Percentiles rank a stretch among this genome's conserved stretches.
Evolutionary conservation across 2,888 invertebrate species (phyloP).

Genomic region (Yponomeuta sedellus): DNA sequence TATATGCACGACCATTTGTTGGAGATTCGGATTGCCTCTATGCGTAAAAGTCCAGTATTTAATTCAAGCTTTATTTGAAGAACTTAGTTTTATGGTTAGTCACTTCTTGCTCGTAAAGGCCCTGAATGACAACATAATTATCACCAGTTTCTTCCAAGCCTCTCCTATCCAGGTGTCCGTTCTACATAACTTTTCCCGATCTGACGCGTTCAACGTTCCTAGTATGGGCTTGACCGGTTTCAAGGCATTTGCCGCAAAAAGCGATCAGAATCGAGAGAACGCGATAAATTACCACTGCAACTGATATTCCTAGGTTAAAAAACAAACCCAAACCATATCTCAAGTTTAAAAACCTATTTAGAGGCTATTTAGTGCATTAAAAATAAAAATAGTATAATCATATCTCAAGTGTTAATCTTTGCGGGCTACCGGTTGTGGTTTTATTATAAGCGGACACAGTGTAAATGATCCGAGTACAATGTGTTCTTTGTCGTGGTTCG

Average conservation of each 20-base stretch:
- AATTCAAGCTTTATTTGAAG: no score
- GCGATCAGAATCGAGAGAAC: background rate
- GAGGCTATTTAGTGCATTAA: no score
- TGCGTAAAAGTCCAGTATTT: no score
- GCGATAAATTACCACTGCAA: no score
- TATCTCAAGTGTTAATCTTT: no score
- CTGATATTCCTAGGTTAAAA: no score
- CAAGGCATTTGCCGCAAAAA: background rate
- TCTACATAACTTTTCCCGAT: background rate
- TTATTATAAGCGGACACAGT: slow-evolving; percentile 30
- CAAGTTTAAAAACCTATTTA: no score
- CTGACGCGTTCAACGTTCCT: background rate
- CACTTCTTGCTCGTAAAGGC: background rate
- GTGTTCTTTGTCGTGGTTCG: slow-evolving; percentile 42
- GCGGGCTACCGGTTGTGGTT: background rate
- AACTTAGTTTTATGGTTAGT: no score
- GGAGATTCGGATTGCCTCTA: no score
- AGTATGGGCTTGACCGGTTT: background rate
- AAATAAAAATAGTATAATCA: no score
- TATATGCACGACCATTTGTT: no score
- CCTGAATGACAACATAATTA: background rate
- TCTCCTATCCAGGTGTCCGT: background rate
- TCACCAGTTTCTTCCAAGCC: background rate
- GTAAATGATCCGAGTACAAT: slow-evolving; percentile 47
- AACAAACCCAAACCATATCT: no score